A percentile compares a stretch with the other conserved stretches of the same genome.
phyloP scores from a whole-genome alignment of 2,888 invertebrate species.

The Polietes domitor region DNA sequence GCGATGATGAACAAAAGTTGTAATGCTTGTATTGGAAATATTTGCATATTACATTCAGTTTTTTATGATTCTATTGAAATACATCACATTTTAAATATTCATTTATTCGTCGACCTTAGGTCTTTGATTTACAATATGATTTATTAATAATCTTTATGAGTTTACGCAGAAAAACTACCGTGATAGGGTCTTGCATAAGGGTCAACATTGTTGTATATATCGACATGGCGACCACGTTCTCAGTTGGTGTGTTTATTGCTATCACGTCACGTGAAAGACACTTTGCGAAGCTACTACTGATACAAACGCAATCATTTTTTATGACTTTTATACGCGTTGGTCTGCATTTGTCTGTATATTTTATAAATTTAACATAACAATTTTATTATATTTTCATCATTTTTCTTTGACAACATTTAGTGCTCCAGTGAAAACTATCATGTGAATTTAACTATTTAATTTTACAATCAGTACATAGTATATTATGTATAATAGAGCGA shows the following conservation, averaged over 20 bases:
- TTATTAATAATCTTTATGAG: slow-evolving; percentile 11
- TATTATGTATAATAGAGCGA: too few species aligned
- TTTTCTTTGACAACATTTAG: neutral
- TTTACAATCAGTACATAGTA: too few species aligned
- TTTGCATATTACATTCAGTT: neutral
- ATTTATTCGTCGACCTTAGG: slow-evolving; percentile 24
- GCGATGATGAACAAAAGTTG: neutral
- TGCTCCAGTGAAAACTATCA: too few species aligned
- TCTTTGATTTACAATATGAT: slow-evolving; percentile 15
- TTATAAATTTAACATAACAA: neutral
- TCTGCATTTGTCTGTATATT: neutral
- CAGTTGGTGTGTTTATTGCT: neutral
- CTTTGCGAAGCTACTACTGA: neutral
- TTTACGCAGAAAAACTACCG: neutral
- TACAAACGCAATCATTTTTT: neutral
- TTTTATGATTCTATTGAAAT: neutral
- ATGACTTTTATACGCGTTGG: neutral
- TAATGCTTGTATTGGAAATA: neutral
- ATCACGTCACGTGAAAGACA: neutral
- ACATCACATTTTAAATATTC: slow-evolving; percentile 4
- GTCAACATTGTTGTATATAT: neutral
- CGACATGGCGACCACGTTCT: neutral
- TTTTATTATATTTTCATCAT: neutral
- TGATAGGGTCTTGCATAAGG: neutral
- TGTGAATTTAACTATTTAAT: too few species aligned